These are phyloP conservation scores for Pollenia griseotomentosa DNA, from an alignment of 2,888 invertebrate species.

Conservation along the genomic window DNA sequence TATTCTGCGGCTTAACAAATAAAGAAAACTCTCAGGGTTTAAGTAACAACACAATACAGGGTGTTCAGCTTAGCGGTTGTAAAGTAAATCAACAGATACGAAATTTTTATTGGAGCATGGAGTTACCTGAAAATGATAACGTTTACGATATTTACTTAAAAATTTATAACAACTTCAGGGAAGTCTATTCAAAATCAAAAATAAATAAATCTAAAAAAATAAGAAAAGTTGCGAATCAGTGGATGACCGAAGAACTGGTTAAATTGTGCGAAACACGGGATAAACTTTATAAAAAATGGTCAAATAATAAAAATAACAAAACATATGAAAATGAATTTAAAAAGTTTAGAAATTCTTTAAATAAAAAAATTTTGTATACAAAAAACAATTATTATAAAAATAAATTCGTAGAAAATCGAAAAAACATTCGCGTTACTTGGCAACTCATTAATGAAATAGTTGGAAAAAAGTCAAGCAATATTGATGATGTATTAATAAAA, in stretches of 20 bases:
- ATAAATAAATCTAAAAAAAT: not conserved
- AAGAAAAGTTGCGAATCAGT: not conserved
- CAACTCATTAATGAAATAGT: too few relatives aligned
- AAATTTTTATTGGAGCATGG: too few relatives aligned
- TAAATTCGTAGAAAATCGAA: too few relatives aligned
- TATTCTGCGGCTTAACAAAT: not conserved
- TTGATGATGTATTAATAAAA: too few relatives aligned
- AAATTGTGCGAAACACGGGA: not conserved
- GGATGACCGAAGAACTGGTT: not conserved
- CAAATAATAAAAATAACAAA: conserved; percentile 1
- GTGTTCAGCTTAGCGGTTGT: too few relatives aligned
- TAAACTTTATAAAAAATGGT: not conserved
- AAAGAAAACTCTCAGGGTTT: not conserved
- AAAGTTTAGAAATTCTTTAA: not conserved
- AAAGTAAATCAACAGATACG: too few relatives aligned
- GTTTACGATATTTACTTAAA: too few relatives aligned
- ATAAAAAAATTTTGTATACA: not conserved
- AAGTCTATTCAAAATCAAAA: too few relatives aligned
- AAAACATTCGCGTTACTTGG: too few relatives aligned
- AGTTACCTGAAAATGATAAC: too few relatives aligned
- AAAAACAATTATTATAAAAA: too few relatives aligned
- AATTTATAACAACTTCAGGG: not conserved
- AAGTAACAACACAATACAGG: not conserved
- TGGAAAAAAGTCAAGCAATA: not conserved
- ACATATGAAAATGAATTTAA: not conserved